Evolutionary conservation across 2,113 vertebrate species (phyloP).

Genomic region (Hemibagrus wyckioides): DNA sequence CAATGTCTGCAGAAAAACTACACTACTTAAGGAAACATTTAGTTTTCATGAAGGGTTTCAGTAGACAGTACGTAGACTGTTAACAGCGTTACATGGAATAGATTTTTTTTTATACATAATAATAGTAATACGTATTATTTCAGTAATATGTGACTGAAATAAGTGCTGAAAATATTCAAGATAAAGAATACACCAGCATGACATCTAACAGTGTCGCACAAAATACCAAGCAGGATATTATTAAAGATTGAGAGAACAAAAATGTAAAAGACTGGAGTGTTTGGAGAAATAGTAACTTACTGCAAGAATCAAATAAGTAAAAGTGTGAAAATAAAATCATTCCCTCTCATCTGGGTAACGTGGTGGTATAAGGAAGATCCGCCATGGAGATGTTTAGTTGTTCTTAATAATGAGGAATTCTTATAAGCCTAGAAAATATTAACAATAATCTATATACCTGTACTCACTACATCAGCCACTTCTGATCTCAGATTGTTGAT

Average conservation of each 20-base stretch:
- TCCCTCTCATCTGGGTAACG: neutral
- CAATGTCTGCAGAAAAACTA: no score
- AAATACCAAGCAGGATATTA: neutral
- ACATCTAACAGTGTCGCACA: neutral
- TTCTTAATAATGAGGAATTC: neutral
- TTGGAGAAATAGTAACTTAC: neutral
- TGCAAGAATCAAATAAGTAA: neutral
- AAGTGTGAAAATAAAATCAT: neutral
- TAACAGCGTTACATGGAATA: neutral
- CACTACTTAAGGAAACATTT: neutral
- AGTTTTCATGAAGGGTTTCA: neutral
- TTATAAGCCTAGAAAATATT: neutral
- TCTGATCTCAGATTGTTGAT: neutral
- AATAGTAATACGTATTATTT: no score
- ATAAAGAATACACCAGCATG: neutral
- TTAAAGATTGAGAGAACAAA: neutral
- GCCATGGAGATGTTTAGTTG: neutral
- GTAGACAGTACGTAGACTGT: neutral
- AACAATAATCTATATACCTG: neutral
- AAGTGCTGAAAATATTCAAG: neutral
- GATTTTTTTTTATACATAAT: no score
- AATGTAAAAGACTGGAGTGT: neutral
- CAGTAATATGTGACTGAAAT: neutral
- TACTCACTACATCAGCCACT: neutral
- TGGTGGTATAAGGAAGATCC: neutral